A percentile compares a stretch with the other conserved stretches of the same genome.
Conservation (phyloP, 2,888 invertebrate species). For the Cyclophora albipunctata region DNA sequence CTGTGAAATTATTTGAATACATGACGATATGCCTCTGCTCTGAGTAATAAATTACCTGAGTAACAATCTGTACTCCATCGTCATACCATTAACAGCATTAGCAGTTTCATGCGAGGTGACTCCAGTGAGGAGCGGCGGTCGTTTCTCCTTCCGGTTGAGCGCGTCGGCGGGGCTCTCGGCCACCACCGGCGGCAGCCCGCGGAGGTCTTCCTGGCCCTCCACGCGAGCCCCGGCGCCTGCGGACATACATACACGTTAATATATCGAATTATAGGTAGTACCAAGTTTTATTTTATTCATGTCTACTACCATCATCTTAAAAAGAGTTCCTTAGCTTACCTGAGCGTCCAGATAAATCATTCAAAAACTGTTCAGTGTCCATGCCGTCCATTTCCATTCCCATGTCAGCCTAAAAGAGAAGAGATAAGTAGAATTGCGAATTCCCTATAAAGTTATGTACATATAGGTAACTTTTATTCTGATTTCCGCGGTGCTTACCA, state of each 20-base stretch:
- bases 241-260: neutral
- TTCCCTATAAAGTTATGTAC: neutral
- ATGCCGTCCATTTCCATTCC: conserved; percentile 69
- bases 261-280: neutral
- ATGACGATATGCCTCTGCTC: neutral
- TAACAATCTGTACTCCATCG: neutral
- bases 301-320: neutral
- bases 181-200: conserved; percentile 80
- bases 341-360: conserved; percentile 76
- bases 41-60: neutral
- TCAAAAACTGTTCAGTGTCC: conserved; percentile 76
- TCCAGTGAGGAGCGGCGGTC: conserved; percentile 82
- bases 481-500: conserved; percentile 28
- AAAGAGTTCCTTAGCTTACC: conserved; percentile 29
- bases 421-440: neutral
- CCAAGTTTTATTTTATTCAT: neutral
- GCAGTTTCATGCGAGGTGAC: conserved; percentile 83
- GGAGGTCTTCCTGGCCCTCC: conserved; percentile 79
- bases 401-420: conserved; percentile 72
- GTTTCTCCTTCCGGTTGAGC: conserved; percentile 68
- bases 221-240: conserved; percentile 80
- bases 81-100: conserved; percentile 73
- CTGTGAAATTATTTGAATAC: conserved; percentile 24
- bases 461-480: neutral
- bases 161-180: conserved; percentile 77